Base-by-base conservation (phyloP, 1,140 invertebrate genomes). In the Heliconius melpomene region DNA sequence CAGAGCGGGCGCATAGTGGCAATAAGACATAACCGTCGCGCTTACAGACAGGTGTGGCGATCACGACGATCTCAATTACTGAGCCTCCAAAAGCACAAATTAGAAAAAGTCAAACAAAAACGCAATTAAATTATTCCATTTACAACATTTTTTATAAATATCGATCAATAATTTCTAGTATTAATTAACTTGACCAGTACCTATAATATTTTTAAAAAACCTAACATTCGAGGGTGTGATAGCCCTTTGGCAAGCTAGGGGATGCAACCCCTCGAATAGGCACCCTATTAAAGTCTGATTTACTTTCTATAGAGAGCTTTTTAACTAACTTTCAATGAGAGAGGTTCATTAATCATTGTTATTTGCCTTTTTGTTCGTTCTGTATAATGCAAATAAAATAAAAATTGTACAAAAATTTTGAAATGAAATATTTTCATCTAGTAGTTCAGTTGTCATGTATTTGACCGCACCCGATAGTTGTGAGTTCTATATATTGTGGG, bases 271-370 rank as follows among this genome's bases (percentile, higher is more conserved):
- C 26, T 66, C 60, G 1, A 29, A 66, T 66, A 66, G 60, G 60
- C 60, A 66, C 60, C 60, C 60, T 66, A 66, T 66, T 66, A 11
- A 60, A 66, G 60, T 66, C 60, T 29, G 60, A 29, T 66, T 66
- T 29, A 18, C 5, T 66, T 66, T 66, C 60, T 66, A 66, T 66
- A 66, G 60, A 66, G 60, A 29, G 23, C 60, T 66, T 66, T 66
- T 66, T 66, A 66, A 66, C 60, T 66, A 66, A 66, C 60, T 29
- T 66, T 66, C 60, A 66, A 66, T 66, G 60, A 66, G n/a, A 66
- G 60, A 66, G 60, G 13, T 66, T 66, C 60, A 66, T 66, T 66
- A 66, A 29, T 66, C 60, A 66, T 66, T 29, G 8, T 66, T 66
- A 66, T 66, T 66, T 26, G 60, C 26, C 60, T 66, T 66, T 66